These are phyloP conservation scores for Drosophila nasuta DNA, from an alignment of 1,140 invertebrate species.

Conservation along the genomic window DNA sequence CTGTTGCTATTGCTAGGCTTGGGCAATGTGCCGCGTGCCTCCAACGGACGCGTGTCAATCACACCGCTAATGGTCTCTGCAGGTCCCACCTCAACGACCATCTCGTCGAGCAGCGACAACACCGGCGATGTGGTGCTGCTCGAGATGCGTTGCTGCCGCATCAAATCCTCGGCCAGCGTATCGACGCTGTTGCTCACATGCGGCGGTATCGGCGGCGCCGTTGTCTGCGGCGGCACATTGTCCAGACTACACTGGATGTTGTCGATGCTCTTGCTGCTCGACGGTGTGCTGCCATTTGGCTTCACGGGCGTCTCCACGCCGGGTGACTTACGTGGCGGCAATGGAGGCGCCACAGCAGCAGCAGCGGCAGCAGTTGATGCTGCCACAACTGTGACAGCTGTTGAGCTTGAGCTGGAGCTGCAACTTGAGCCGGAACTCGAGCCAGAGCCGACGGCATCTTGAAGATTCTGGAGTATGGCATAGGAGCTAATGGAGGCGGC, in stretches of 20 bases:
- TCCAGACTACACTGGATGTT: constrained; percentile 78
- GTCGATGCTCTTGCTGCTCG: constrained; percentile 72
- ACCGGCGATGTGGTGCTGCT: constrained; percentile 68
- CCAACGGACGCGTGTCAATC: constrained; percentile 87
- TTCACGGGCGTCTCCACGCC: constrained; percentile 83
- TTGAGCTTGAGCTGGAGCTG: background rate
- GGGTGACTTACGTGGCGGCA: constrained; percentile 89
- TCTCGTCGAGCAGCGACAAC: constrained; percentile 75
- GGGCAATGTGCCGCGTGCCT: constrained; percentile 68
- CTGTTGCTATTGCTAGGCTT: constrained; percentile 10
- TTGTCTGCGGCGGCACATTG: constrained; percentile 81
- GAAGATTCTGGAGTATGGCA: constrained; percentile 80
- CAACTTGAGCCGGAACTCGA: constrained; percentile 14
- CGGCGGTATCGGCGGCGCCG: constrained; percentile 83
- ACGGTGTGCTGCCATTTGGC: constrained; percentile 46
- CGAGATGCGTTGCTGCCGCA: constrained; percentile 69
- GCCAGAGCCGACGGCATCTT: constrained; percentile 42
- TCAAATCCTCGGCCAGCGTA: constrained; percentile 71
- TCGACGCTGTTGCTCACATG: constrained; percentile 71
- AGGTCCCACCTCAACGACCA: constrained; percentile 85
- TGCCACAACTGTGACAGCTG: background rate
- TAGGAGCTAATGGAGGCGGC: constrained; percentile 74
- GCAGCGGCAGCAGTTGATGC: background rate
- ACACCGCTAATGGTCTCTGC: constrained; percentile 88
- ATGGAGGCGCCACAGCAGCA: constrained; percentile 66